Base-by-base conservation (phyloP, 2,888 invertebrate species). In the Drosophila demipolita region DNA sequence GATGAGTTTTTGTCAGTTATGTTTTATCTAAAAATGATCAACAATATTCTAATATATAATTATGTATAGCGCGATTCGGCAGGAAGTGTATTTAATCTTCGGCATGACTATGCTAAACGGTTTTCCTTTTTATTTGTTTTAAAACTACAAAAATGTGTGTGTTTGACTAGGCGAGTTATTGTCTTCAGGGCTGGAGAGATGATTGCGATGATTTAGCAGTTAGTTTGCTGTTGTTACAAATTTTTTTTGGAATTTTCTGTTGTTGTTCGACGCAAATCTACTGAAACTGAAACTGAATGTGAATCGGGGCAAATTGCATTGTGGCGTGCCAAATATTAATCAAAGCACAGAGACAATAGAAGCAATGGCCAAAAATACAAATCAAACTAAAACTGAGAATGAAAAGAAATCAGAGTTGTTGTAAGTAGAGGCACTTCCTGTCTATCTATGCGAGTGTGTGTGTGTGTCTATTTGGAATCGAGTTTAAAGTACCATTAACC, bases 401-500 rank as follows among this genome's bases (percentile, higher is more conserved):
- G 53, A 15, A 67, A 49, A 79, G 50, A 53, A 67, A 77, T 54
- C 35, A 55, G 23, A 29, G 12, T 57, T 35, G 60, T 42, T 32
- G 23, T 11, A 54, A 53, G 50, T 71, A 54, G 64, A 66, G 52
- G 53, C 61, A 64, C 74, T 89, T 78, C 81, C 80, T 87, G 81
- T 80, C 38, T n/a, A n/a, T 54, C 54, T 53, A 15, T 35, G 33
- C 3, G 53, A 23, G 33, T 53, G 9, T 33, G 1, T 29, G 8
- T 23, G 15, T 45, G 15, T 23, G 8, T 23, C 45, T 23, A 15
- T 23, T 71, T 55, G 64, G 68, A 77, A 68, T 61, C 42, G 71
- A 87, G 85, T 89, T 86, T 88, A 86, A 86, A 86, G 87, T 81
- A 79, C 81, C 82, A 86, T 86, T 86, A 86, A 87, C 89, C 89